Evolutionary conservation across 2,113 vertebrate species (phyloP).

Genomic region (Brachyistius frenatus): DNA sequence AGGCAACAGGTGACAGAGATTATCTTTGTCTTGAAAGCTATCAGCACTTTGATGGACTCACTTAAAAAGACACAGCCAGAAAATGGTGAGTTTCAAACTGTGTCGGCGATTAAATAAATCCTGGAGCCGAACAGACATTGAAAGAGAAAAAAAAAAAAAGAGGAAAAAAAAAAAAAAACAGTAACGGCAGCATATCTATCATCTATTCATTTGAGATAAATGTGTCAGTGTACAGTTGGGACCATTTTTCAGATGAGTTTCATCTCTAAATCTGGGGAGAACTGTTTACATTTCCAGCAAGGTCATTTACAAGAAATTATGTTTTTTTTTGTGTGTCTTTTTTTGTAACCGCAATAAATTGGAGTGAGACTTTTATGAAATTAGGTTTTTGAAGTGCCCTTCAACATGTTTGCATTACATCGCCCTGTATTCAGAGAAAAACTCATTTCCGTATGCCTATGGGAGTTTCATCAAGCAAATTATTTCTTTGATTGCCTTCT

Average conservation of each 20-base stretch:
- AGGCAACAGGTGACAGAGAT: constrained; percentile 99
- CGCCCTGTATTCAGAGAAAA: constrained; percentile 41
- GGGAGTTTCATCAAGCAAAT: constrained; percentile 49
- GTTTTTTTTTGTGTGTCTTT: neutral
- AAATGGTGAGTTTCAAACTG: constrained; percentile 90
- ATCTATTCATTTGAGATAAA: constrained; percentile 46
- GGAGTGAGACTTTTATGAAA: constrained; percentile 44
- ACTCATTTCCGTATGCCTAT: constrained; percentile 46
- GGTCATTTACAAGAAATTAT: constrained; percentile 53
- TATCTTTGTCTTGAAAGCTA: constrained; percentile 98
- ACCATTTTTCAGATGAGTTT: constrained; percentile 54
- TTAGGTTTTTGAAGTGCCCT: constrained; percentile 59
- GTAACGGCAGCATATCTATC: constrained; percentile 1
- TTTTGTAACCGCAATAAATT: constrained; percentile 21
- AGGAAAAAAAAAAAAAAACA: neutral
- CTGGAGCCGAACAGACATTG: neutral
- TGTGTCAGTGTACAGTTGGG: constrained; percentile 55
- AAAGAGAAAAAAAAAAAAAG: neutral
- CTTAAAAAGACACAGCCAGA: constrained; percentile 99
- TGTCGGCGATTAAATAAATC: constrained; percentile 13
- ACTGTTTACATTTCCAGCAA: constrained; percentile 55
- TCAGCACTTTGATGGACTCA: constrained; percentile 99
- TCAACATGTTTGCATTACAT: constrained; percentile 56
- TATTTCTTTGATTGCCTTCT: constrained; percentile 61
- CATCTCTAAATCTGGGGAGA: constrained; percentile 41